phyloP scores from a whole-genome alignment of 1,140 invertebrate species.

The Melanaphis sacchari region DNA sequence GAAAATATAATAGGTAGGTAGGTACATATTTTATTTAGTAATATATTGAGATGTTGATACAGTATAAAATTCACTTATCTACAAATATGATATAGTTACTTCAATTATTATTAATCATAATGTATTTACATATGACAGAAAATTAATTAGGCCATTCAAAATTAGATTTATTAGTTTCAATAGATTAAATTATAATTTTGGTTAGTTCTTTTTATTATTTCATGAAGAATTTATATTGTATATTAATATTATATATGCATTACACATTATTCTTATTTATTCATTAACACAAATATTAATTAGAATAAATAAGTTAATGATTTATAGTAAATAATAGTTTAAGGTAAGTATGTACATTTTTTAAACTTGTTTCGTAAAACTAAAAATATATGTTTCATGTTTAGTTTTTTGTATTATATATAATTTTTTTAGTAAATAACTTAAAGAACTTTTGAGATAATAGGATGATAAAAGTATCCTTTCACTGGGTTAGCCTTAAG shows the following conservation, averaged over 20 bases:
- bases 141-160: neutral
- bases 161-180: neutral
- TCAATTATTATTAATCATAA: neutral
- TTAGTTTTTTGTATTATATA: neutral
- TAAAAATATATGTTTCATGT: neutral
- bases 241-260: too few relatives aligned
- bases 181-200: neutral
- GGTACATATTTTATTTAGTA: neutral
- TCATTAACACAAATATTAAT: neutral
- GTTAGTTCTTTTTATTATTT: neutral
- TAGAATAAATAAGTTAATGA: neutral
- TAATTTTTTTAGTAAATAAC: neutral
- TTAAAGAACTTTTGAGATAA: constrained; percentile 36
- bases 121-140: neutral
- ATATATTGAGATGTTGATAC: neutral
- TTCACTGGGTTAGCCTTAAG: neutral
- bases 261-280: neutral
- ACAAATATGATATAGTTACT: neutral
- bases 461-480: constrained; percentile 52
- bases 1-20: neutral
- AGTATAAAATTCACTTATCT: neutral
- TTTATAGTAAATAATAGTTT: neutral
- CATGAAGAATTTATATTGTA: neutral
- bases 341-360: neutral
- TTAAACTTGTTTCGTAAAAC: neutral